Base-by-base conservation (phyloP, 2,113 vertebrate species). In the Felis chaus region DNA sequence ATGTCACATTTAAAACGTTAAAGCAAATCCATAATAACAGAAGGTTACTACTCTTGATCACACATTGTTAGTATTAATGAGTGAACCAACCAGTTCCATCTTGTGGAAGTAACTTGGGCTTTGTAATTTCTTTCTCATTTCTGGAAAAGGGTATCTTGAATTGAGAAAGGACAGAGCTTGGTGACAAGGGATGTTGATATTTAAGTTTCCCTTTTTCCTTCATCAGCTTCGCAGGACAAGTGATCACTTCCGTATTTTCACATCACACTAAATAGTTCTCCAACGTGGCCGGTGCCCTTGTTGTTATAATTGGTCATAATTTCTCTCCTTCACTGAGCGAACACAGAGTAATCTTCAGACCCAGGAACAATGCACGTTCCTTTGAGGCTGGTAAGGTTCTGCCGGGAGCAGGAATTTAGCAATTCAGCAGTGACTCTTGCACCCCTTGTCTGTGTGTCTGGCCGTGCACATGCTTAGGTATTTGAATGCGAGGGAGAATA, bases 81-180 rank as follows among this genome's bases (percentile, higher is more conserved):
- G 33, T 68, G 36, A 66, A 69, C 36, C 50, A 71, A 11, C 7
- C 66, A 78, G 0, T 79, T 83, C 50, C 16, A 5, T 57, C 65
- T 36, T 14, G 33, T 41, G 65, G 57, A 57, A 71, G 94, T 95
- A 41, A 76, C 50, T 45, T 61, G 23, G 79, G 39, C n/a, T 87
- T 96, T 73, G 33, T 48, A 57, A 14, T 74, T 76, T 94, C 61
- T 87, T 93, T 36, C 8, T 18, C 10, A 36, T 87, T 45, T 39
- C 57, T 96, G 36, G 65, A 19, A 15, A 55, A 89, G 23, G 13
- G 23, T n/a, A 29, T n/a, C 39, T 74, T 65, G 48, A 76, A 23
- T 21, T 14, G 53, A 78, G 92, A 96, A 69, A 92, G 50, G 53
- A 55, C 50, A 48, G 74, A 87, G 76, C 11, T 48, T 78, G 66